Base-by-base conservation (phyloP, 2,797 vertebrate genomes). In the Tokudaia tokunoshimensis region DNA sequence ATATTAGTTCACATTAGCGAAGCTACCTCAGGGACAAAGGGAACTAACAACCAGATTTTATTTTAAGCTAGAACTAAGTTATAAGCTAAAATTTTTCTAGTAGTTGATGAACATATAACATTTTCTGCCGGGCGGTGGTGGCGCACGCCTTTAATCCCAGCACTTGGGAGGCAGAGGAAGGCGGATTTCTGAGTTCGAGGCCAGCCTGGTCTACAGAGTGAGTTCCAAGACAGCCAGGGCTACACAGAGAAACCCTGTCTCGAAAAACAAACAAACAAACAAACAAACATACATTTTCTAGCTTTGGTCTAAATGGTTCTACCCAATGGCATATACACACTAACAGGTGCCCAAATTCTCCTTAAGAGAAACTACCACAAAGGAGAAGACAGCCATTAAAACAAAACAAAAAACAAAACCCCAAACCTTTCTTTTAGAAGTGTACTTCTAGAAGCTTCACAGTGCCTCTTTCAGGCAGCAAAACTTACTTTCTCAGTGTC, bases 1-100 rank as follows among this genome's bases (percentile, higher is more conserved):
- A 12, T 63, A 65, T 37, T 50, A 88, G 20, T 67, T 41, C 15
- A 86, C 14, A 89, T 44, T 82, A 78, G 15, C 24, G 4, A 74
- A 94, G 47, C 85, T 70, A 59, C 79, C 37, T 83, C 75, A 47
- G 79, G 86, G 95, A 87, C 74, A 94, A 84, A 95, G 52, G 3
- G 82, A 90, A 7, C 3, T 31, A 34, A 92, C 24, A 57, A 50
- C 50, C 65, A 90, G 24, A 41, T 63, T 72, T 67, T 67, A 89
- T 87, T 86, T 89, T 92, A 90, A 78, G 87, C 10, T 79, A 17
- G 47, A 96, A 44, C 11, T 22, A 84, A 91, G 20, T 31, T 63
- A 61, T 81, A 26, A 93, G 3, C 47, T 86, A 78, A 59, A 83
- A 88, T 76, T 65, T 82, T 67, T 85, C 31, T 70, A 47, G 44